Conservation (phyloP, 2,888 invertebrate species). For the Trisateles emortualis region DNA sequence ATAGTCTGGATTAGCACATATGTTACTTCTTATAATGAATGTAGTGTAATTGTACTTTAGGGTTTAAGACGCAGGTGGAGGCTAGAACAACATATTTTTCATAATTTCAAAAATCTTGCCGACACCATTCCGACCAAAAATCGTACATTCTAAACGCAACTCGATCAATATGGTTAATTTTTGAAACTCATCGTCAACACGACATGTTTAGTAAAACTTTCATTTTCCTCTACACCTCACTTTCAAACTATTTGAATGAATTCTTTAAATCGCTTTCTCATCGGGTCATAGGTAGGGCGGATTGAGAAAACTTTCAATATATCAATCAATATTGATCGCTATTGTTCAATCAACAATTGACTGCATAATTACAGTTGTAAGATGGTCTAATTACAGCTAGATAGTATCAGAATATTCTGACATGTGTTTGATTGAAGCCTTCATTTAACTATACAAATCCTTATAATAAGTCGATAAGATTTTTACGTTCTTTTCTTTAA, state of each 20-base stretch:
- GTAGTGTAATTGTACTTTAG: too few species aligned
- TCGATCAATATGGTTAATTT: slow-evolving; percentile 65
- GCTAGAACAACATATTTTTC: too few species aligned
- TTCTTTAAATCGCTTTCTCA: slow-evolving; percentile 49
- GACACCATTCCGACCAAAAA: background rate
- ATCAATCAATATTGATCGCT: slow-evolving; percentile 7
- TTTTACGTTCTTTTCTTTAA: too few species aligned
- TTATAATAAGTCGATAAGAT: too few species aligned
- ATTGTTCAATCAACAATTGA: slow-evolving; percentile 1
- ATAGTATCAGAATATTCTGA: background rate
- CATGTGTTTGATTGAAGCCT: too few species aligned
- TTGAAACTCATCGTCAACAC: slow-evolving; percentile 71
- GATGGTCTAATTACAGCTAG: background rate
- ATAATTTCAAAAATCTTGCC: too few species aligned
- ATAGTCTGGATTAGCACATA: too few species aligned
- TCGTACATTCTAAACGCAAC: slow-evolving; percentile 55
- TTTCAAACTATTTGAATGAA: slow-evolving; percentile 60
- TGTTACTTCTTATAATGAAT: too few species aligned
- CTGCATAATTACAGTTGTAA: background rate
- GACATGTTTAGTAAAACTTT: slow-evolving; percentile 67
- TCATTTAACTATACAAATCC: too few species aligned
- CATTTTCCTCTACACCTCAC: slow-evolving; percentile 70
- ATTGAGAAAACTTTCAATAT: slow-evolving; percentile 7
- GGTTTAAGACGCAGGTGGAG: too few species aligned
- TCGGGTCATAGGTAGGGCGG: slow-evolving; percentile 26